Conservation (phyloP, 2,113 vertebrate genomes). For the Myotis lucifugus region DNA sequence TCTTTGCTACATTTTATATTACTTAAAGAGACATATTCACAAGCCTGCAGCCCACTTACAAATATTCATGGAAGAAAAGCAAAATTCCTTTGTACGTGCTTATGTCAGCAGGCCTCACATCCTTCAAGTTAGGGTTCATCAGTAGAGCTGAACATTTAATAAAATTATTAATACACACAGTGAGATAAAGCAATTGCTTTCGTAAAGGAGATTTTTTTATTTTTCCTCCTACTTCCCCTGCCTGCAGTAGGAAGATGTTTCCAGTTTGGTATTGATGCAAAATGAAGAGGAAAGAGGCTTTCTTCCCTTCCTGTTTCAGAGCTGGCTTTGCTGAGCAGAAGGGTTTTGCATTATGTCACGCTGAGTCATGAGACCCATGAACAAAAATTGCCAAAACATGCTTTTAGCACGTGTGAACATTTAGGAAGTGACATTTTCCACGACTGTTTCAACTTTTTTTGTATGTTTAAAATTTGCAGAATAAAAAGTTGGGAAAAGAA, state of each 20-base stretch:
- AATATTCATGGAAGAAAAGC: not conserved
- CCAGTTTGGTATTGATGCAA: not conserved
- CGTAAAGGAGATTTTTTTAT: not conserved
- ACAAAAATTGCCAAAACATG: not conserved
- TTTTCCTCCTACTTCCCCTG: not conserved
- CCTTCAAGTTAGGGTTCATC: not conserved
- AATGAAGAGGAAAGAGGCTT: not conserved
- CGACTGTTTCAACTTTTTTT: not conserved
- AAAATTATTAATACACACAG: not conserved
- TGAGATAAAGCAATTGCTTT: not conserved
- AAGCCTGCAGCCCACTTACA: not conserved
- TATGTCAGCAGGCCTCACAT: not conserved
- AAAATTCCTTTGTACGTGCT: not conserved
- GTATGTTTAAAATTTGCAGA: not conserved
- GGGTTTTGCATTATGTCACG: accelerated
- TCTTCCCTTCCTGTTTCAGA: not conserved
- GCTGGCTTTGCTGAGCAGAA: too few species aligned
- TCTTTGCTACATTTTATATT: not conserved
- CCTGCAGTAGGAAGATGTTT: not conserved
- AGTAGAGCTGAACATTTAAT: not conserved
- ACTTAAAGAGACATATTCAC: not conserved
- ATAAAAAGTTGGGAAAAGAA: not conserved
- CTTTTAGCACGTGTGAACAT: not conserved
- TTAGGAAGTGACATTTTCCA: not conserved
- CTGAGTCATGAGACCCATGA: not conserved